A percentile compares a stretch with the other conserved stretches of the same genome.
These are phyloP conservation scores for Garrulus glandarius DNA, from an alignment of 2,797 vertebrate genomes.

Conservation along the genomic window DNA sequence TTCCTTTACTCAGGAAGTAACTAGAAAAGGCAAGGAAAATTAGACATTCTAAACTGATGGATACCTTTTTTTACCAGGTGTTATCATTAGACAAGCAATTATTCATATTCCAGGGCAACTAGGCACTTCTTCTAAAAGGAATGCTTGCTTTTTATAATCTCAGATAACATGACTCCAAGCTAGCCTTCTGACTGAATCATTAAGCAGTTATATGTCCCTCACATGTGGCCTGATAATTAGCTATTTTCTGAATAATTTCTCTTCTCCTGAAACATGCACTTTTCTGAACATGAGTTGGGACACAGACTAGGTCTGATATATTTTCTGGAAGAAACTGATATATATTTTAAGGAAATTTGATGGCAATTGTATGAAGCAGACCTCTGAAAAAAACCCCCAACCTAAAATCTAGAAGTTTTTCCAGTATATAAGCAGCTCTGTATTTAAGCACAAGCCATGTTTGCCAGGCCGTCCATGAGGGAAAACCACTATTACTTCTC, in stretches of 20 bases:
- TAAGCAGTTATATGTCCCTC: not conserved
- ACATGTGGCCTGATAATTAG: not conserved
- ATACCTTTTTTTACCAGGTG: not conserved
- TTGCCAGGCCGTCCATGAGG: not conserved
- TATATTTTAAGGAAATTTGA: not conserved
- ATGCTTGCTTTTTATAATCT: not conserved
- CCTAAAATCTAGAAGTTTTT: not conserved
- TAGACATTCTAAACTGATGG: not conserved
- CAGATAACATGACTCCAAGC: not conserved
- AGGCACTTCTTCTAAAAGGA: not conserved
- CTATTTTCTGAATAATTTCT: not conserved
- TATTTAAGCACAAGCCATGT: not conserved
- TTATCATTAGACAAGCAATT: not conserved
- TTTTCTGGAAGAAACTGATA: not conserved
- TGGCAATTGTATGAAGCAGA: not conserved
- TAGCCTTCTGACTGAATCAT: not conserved
- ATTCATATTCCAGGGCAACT: not conserved
- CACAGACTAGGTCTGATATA: not conserved
- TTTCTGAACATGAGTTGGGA: not conserved
- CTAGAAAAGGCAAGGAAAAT: not conserved
- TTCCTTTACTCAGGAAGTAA: not conserved
- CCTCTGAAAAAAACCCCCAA: not conserved
- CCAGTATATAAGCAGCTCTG: not conserved
- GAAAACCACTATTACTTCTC: not conserved
- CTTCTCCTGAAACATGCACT: not conserved